Evolutionary conservation across 2,888 invertebrate genomes (phyloP), one percentile per base, ranked within the genome.

Genomic region (Creontiades dilutus): DNA sequence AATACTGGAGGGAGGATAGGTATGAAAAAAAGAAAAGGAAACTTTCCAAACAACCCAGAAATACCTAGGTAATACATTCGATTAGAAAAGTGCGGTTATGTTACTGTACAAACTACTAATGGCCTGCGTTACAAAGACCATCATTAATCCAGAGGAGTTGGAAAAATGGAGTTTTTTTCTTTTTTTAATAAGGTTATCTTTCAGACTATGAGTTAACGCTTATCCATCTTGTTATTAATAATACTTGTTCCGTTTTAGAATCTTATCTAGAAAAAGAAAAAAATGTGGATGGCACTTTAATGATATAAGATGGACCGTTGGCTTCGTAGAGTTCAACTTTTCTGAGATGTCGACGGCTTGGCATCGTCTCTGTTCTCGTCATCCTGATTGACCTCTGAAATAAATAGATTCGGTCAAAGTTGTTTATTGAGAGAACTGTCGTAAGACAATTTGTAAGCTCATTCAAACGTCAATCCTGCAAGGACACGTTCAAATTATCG

Each of bases 261-360:
- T 78, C 85, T 37, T 57, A 57, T 14, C 16, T 37, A 85, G 14
- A 37, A 27, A 57, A 82, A 85, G 23, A 46, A 86, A 86, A 86
- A 75, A 75, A 76, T 28, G 61, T 47, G 75, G 86, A 86, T 86
- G 86, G 86, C 86, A 86, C 86, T 86, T 86, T 14, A 86, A 86
- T 75, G 76, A 86, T 68, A 68, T 23, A 47, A 46, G 12, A 28
- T 48, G 68, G 85, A 82, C 37, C 46, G 68, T 12, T n/a, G 75
- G 16, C 11, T n/a, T 47, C 11, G 61, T 19, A 14, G 27, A 68
- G 61, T 86, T 86, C 86, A 86, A 86, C 86, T 86, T 75, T 86
- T 86, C 47, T 86, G 68, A 2, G 86, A 86, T 2, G 86, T 86
- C 27, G 86, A 86, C 46, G 86, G 86, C 47, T 76, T 47, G 47